Evolutionary conservation across 2,888 invertebrate genomes (phyloP), one percentile per base, ranked within the genome.

Genomic region (Tiliacea aurago): DNA sequence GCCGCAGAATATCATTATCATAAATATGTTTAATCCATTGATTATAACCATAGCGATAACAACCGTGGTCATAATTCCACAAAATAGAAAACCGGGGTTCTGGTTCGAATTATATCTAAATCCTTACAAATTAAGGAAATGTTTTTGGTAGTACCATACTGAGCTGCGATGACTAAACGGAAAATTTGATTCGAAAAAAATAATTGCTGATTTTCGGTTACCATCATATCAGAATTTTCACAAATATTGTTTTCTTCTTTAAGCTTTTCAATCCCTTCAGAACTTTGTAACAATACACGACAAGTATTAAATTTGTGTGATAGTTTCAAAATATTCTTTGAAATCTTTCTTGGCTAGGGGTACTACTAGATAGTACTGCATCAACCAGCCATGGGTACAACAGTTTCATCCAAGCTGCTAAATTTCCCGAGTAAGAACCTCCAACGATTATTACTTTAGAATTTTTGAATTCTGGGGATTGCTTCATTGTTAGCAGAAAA

Each of bases 311-410:
- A 94, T 67, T 78, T n/a, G n/a, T n/a, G 88, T 91, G 3, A 94
- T 94, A 33, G 89, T 90, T 86, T 94, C 95, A 23, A 93, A 77
- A 71, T 93, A 95, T 86, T 94, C 94, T 67, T 87, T 91, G 70
- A 93, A 95, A 81, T 94, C 93, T 77, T 88, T 90, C 78, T 95
- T 94, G 4, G 95, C 94, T 65, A 94, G 95, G 95, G 4, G 90
- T 94, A 81, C 95, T 95, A 74, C 95, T 95, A 0, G 94, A 90
- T 86, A 13, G 91, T 93, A 45, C 76, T 64, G 94, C 95, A 78
- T 94, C 92, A 4, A 95, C 13, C 73, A 94, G 81, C 43, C 91
- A 77, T 11, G 95, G 93, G 72, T 95, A 94, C 0, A 92, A 51
- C 4, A 93, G 72, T 78, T 89, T 92, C 91, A 94, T 91, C 94